Evolutionary conservation across 2,888 invertebrate species (phyloP), one percentile per base, ranked within the genome.

Genomic region (Aspidiotus rigidus): DNA sequence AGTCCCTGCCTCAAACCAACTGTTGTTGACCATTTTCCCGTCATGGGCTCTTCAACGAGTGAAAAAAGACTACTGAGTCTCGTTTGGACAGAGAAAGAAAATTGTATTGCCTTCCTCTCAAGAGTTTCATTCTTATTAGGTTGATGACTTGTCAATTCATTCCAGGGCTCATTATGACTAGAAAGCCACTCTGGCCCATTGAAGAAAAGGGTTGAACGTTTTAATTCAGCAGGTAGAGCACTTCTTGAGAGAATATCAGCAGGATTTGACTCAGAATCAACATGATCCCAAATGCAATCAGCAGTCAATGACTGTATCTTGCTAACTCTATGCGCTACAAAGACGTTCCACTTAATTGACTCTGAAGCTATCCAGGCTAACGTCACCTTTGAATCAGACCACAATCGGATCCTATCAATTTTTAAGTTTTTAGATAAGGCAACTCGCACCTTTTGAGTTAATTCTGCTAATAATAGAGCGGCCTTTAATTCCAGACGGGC

Each of bases 401-500:
- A 73, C 60, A 64, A 44, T 6, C 61, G 64, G 2, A 59, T 59
- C 8, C 61, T 6, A 42, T 67, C 63, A 15, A 41, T 17, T 17
- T 72, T 56, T 2, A 61, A 17, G 1, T 15, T 28, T 16, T 7
- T n/a, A 41, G 64, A 60, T n/a, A 72, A 55, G 10, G 72, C 17
- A 1, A 44, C 2, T 39, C 16, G 56, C 11, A 73, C 63, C 17
- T 64, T 63, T 2, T 62, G 44, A 7, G 56, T 42, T 56, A 74
- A 59, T 53, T 71, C 70, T 0, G 73, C 69, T 7, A 75, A 69
- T 56, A 74, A 54, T 16, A 74, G 17, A 0, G 74, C 74, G 6
- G 70, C 75, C 53, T 72, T 74, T 16, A 75, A 69, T 71, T 76
- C 75, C 7, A 75, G 66, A 64, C 74, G 69, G 7, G 75, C 74